phyloP scores from a whole-genome alignment of 30 jellyfish, hydroid and myxozoan species.

The Sanderia malayensis region DNA sequence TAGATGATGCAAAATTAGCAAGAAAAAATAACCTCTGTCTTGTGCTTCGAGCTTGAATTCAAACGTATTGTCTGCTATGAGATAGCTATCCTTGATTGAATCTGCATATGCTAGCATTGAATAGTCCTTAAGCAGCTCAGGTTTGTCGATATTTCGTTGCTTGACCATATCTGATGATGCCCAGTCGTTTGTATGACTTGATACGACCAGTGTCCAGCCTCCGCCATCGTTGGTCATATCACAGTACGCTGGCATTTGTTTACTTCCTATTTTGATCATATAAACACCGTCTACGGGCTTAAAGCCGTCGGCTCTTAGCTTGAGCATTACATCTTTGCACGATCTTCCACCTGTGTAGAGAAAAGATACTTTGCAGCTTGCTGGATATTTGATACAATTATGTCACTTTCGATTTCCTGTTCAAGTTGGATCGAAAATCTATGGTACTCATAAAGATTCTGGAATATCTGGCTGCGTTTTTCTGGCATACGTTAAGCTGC shows the following conservation, averaged over 20 bases:
- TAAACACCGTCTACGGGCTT: slow-evolving; percentile 69
- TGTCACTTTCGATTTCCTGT: no score
- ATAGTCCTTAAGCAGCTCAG: slow-evolving; percentile 56
- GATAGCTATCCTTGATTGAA: slow-evolving; percentile 58
- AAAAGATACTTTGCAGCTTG: no score
- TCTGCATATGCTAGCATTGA: slow-evolving; percentile 79
- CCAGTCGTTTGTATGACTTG: slow-evolving; percentile 81
- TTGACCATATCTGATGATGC: slow-evolving; percentile 55
- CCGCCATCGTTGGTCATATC: slow-evolving; percentile 97
- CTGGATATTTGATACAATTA: no score
- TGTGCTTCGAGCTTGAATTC: slow-evolving; percentile 88
- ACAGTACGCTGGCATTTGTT: slow-evolving; percentile 64
- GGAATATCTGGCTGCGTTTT: no score
- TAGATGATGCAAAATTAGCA: no score
- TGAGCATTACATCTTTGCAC: slow-evolving; percentile 57
- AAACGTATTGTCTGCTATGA: slow-evolving; percentile 34
- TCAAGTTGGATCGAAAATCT: no score
- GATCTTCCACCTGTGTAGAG: slow-evolving; percentile 60
- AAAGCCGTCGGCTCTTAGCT: slow-evolving; percentile 16
- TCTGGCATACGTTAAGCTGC: no score
- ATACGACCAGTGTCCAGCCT: slow-evolving; percentile 95
- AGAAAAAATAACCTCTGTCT: slow-evolving; percentile 78
- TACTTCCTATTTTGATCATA: slow-evolving; percentile 39
- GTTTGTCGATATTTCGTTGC: slow-evolving; percentile 61
- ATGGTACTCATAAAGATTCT: no score